Conservation (phyloP, 2,113 vertebrate species). For the Catagonus wagneri region DNA sequence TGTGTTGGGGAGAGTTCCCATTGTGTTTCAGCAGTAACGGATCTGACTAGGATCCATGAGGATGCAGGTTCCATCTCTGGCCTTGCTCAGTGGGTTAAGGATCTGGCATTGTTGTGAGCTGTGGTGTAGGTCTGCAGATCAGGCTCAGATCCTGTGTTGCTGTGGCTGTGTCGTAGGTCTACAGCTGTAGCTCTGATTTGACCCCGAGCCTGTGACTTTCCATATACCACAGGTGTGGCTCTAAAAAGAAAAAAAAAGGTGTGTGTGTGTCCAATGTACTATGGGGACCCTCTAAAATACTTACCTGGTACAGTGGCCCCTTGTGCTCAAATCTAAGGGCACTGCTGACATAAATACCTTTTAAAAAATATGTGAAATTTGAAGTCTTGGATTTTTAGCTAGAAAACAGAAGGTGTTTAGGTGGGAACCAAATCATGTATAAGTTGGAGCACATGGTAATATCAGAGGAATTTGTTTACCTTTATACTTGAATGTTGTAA, state of each 20-base stretch:
- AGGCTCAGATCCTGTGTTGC: too few relatives aligned
- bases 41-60: too few relatives aligned
- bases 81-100: too few relatives aligned
- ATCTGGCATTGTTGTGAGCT: too few relatives aligned
- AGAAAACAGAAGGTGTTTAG: conserved; percentile 18
- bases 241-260: too few relatives aligned
- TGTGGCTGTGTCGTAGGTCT: too few relatives aligned
- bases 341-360: neutral
- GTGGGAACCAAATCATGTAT: conserved; percentile 39
- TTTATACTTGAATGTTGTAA: neutral
- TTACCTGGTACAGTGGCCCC: neutral
- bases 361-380: neutral
- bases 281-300: neutral
- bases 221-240: too few relatives aligned
- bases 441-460: neutral
- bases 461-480: neutral
- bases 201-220: too few relatives aligned
- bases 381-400: conserved; percentile 16
- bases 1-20: neutral
- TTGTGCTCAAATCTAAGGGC: neutral
- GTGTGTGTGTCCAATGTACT: neutral
- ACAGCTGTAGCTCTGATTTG: too few relatives aligned
- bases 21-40: too few relatives aligned
- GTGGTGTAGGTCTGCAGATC: too few relatives aligned
- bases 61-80: too few relatives aligned